These are phyloP conservation scores for Sinella curviseta DNA, from an alignment of 1,140 invertebrate species.

Conservation along the genomic window DNA sequence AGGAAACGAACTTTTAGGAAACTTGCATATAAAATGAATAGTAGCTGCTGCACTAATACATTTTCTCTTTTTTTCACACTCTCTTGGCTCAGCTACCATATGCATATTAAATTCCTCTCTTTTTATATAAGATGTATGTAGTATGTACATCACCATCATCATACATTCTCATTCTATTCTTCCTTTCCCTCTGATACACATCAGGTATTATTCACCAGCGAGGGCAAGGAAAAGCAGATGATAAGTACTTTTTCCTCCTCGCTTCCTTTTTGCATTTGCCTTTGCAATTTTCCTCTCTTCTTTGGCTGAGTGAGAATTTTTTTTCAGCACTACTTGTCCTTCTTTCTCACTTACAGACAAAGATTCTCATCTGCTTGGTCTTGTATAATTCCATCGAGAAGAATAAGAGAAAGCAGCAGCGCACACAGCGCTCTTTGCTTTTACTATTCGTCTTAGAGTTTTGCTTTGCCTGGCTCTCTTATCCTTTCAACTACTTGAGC, in stretches of 20 bases:
- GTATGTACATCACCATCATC: too few species aligned
- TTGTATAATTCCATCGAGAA: not conserved
- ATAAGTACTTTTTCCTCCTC: not conserved
- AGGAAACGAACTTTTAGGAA: not conserved
- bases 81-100: not conserved
- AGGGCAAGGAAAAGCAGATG: not conserved
- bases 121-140: too few species aligned
- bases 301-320: not conserved
- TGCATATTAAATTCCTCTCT: too few species aligned
- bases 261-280: not conserved
- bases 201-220: constrained; percentile 1
- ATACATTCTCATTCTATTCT: not conserved
- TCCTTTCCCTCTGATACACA: not conserved
- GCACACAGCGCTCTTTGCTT: too few species aligned
- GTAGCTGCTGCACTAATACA: not conserved
- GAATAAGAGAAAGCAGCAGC: not conserved
- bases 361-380: constrained; percentile 1
- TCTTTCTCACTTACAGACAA: not conserved
- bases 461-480: too few species aligned
- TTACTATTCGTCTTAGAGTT: too few species aligned
- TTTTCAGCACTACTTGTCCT: not conserved
- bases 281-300: too few species aligned
- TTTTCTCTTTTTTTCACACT: not conserved
- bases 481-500: not conserved
- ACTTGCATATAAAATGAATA: not conserved